A percentile compares a stretch with the other conserved stretches of the same genome.
Evolutionary conservation across 2,113 vertebrate genomes (phyloP).

Genomic region (Pavo muticus): DNA sequence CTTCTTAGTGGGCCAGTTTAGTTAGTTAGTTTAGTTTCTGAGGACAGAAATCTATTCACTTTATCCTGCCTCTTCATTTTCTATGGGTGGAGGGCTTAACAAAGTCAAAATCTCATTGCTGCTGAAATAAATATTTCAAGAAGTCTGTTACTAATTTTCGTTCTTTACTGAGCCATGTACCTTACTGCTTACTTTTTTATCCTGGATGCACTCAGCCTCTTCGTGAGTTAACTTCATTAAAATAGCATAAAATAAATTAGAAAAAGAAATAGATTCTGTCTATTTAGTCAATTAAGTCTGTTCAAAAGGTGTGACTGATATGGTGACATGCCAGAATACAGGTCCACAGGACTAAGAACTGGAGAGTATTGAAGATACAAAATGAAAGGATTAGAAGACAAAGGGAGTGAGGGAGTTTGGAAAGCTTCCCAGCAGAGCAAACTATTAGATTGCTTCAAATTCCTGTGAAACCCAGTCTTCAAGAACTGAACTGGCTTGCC

Average conservation of each 20-base stretch:
- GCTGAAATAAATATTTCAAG: not conserved
- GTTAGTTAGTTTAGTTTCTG: too few species aligned
- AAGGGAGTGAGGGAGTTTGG: not conserved
- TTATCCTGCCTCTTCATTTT: not conserved
- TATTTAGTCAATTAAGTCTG: not conserved
- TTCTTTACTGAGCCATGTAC: not conserved
- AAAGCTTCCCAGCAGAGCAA: not conserved
- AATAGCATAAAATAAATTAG: not conserved
- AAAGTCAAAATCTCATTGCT: not conserved
- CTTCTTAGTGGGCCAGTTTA: not conserved
- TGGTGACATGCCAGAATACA: not conserved
- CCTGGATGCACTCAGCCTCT: not conserved
- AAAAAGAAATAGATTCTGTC: not conserved
- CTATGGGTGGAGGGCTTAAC: not conserved
- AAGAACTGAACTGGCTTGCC: not conserved
- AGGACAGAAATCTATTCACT: not conserved
- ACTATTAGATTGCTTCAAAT: not conserved
- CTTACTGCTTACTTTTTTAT: not conserved
- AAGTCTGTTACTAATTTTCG: not conserved
- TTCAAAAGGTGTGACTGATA: not conserved
- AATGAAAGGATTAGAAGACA: conserved; percentile 18
- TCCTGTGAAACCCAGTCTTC: not conserved
- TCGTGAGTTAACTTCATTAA: not conserved
- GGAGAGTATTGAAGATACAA: not conserved
- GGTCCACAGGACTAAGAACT: not conserved